Evolutionary conservation across 2,113 vertebrate genomes (phyloP).

Genomic region (Pogonocichla stellata): DNA sequence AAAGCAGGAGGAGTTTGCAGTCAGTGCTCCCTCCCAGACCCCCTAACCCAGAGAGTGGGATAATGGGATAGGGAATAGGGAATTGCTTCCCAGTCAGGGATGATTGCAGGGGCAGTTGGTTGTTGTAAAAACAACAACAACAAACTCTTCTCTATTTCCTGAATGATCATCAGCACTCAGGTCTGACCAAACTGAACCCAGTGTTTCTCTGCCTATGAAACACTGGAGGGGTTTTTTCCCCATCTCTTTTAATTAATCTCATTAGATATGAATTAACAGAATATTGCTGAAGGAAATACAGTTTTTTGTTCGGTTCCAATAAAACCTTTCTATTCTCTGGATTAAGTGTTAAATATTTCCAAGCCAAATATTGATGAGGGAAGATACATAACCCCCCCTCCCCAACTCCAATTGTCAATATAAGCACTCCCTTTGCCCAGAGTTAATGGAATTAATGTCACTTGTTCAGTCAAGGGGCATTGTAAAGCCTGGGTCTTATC

Average conservation of each 20-base stretch:
- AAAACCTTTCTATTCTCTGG: background rate
- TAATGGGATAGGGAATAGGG: background rate
- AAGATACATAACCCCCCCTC: background rate
- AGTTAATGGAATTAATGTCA: slow-evolving; percentile 60
- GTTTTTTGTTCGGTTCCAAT: background rate
- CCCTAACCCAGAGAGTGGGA: background rate
- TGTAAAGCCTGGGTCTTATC: slow-evolving; percentile 38
- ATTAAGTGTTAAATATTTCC: slow-evolving; percentile 23
- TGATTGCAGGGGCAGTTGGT: background rate
- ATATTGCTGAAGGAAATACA: background rate
- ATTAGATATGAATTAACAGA: background rate
- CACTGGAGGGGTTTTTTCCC: no score
- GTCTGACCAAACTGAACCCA: background rate
- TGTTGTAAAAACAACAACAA: no score
- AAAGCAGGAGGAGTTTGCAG: background rate
- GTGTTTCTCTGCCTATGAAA: background rate
- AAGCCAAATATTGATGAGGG: slow-evolving; percentile 10
- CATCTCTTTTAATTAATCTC: background rate
- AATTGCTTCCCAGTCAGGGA: background rate
- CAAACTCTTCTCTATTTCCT: background rate
- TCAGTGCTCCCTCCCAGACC: background rate
- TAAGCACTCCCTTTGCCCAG: background rate
- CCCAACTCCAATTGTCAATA: background rate
- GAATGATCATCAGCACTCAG: fast-evolving
- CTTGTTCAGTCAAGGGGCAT: background rate